These are phyloP conservation scores for Diplosoma virens DNA, from an alignment of 23 tunicate genomes.

Conservation along the genomic window DNA sequence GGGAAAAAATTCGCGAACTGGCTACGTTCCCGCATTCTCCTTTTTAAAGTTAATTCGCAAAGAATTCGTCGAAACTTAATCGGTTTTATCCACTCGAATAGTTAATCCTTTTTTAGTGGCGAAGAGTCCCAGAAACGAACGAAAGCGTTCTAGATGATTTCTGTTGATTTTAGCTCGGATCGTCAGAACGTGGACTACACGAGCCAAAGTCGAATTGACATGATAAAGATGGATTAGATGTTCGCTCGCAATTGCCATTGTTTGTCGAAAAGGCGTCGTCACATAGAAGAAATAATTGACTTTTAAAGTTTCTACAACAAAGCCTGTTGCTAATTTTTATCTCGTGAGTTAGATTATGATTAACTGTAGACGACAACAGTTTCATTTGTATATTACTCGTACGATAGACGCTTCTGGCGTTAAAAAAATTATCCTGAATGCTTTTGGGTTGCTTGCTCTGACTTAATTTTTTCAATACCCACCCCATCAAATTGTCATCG, in stretches of 20 bases:
- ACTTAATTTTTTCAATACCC: too few species aligned
- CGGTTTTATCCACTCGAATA: slow-evolving; percentile 8
- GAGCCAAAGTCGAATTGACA: neutral
- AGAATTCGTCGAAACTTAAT: slow-evolving; percentile 5
- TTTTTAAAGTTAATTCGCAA: neutral
- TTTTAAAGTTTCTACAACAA: too few species aligned
- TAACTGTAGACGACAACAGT: too few species aligned
- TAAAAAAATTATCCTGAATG: too few species aligned
- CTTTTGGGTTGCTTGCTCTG: too few species aligned
- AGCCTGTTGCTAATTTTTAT: too few species aligned
- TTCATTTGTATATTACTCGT: too few species aligned
- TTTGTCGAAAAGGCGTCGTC: slow-evolving; percentile 42
- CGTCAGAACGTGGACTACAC: neutral
- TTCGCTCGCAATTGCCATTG: slow-evolving; percentile 22
- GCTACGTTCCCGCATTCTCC: neutral
- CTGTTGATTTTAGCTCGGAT: slow-evolving; percentile 4
- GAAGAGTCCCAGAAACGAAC: neutral
- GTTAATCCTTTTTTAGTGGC: neutral
- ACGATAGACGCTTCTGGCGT: too few species aligned
- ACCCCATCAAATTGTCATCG: too few species aligned
- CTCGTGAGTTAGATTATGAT: too few species aligned
- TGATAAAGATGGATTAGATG: slow-evolving; percentile 20
- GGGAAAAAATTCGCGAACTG: neutral
- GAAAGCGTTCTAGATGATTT: neutral
- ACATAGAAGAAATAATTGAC: too few species aligned